Conservation (phyloP, 2,797 vertebrate genomes). For the Sandelia bainsii region DNA sequence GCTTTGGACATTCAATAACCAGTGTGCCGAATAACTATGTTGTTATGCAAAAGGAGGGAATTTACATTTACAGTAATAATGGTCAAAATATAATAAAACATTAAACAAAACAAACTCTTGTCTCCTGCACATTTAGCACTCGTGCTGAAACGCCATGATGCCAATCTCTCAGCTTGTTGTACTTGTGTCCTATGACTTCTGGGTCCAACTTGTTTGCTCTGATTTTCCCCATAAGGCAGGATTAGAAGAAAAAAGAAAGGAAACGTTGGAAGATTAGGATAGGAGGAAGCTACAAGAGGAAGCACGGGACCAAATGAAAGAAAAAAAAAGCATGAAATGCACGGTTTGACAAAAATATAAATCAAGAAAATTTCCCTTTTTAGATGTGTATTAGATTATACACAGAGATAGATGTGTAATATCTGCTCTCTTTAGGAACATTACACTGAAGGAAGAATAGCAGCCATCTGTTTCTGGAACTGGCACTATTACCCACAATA, state of each 20-base stretch:
- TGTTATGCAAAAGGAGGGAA: background rate
- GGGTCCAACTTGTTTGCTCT: conserved; percentile 93
- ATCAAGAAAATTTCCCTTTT: background rate
- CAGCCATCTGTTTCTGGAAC: background rate
- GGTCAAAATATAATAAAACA: conserved; percentile 35
- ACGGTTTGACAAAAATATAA: conserved; percentile 3
- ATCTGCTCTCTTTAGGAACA: conserved; percentile 16
- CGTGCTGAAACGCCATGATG: conserved; percentile 96
- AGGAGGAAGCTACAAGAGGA: conserved; percentile 13
- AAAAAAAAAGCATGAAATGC: conserved; percentile 6
- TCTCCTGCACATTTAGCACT: conserved; percentile 92
- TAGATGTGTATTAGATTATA: conserved; percentile 22
- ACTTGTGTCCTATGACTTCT: conserved; percentile 92
- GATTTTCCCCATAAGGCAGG: conserved; percentile 54
- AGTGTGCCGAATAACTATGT: conserved; percentile 11
- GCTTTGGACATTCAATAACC: background rate
- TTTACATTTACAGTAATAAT: background rate
- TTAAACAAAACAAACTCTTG: conserved; percentile 22
- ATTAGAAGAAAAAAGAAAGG: conserved; percentile 51
- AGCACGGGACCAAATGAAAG: conserved; percentile 9
- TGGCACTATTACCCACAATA: conserved; percentile 64
- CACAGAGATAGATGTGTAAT: conserved; percentile 17
- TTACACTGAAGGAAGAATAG: background rate
- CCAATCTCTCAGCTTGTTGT: conserved; percentile 98
- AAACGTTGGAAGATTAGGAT: conserved; percentile 38